These are phyloP conservation scores for Lepisosteus oculatus DNA, from an alignment of 2,113 vertebrate genomes.

Conservation along the genomic window DNA sequence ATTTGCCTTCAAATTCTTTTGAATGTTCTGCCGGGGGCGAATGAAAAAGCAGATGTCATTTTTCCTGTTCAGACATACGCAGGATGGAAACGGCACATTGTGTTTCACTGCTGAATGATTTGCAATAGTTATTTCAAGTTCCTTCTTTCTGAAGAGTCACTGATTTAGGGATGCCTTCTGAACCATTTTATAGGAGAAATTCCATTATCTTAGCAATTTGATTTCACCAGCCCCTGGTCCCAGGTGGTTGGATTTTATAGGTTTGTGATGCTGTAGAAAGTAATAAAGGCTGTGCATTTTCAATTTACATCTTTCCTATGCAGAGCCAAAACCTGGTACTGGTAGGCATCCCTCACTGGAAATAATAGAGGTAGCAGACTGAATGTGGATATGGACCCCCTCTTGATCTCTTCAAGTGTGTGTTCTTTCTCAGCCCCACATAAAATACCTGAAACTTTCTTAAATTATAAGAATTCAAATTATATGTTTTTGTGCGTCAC, in stretches of 20 bases:
- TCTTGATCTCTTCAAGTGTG: too few relatives aligned
- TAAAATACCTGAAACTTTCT: too few relatives aligned
- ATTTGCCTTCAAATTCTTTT: too few relatives aligned
- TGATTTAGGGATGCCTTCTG: slow-evolving; percentile 10
- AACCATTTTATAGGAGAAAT: slow-evolving; percentile 16
- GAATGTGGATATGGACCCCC: too few relatives aligned
- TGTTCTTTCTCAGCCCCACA: too few relatives aligned
- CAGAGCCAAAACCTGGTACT: not conserved
- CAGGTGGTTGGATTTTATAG: slow-evolving; percentile 10
- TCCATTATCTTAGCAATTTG: slow-evolving; percentile 20
- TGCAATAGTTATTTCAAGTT: slow-evolving; percentile 13
- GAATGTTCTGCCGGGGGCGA: too few relatives aligned
- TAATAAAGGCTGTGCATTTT: slow-evolving; percentile 16
- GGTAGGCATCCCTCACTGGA: too few relatives aligned
- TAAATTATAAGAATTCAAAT: too few relatives aligned
- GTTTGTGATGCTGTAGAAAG: slow-evolving; percentile 16
- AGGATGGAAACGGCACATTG: not conserved
- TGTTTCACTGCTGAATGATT: not conserved
- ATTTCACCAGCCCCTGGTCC: slow-evolving; percentile 22
- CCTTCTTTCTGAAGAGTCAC: slow-evolving; percentile 10
- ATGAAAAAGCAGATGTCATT: too few relatives aligned
- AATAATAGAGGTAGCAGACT: too few relatives aligned
- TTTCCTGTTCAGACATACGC: too few relatives aligned
- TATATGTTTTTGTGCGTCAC: too few relatives aligned
- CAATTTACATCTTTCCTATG: not conserved